Evolutionary conservation across 2,888 invertebrate genomes (phyloP), one percentile per base, ranked within the genome.

Genomic region (Thymelicus lineola): DNA sequence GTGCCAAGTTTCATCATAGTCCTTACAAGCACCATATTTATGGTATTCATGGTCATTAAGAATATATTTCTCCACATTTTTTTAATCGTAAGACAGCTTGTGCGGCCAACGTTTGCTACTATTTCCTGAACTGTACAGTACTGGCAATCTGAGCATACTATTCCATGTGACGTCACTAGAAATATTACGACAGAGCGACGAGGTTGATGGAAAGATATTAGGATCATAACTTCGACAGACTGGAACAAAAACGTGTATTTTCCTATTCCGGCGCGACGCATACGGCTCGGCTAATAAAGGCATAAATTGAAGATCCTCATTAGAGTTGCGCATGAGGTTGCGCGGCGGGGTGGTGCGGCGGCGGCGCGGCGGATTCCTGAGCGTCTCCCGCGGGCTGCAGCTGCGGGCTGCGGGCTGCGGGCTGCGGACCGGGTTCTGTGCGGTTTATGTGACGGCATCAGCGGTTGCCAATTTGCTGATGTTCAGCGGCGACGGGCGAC

Each of bases 301-400:
- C 46, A 68, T 68, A 68, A 67, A 67, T 67, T 58, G 50, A 28
- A 14, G 53, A 7, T 53, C 12, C 61, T 62, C 62, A 57, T 68
- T 68, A 68, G 36, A 62, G 35, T 36, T 61, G 55, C 50, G 53
- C 61, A 60, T 66, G n/a, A n/a, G n/a, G n/a, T n/a, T 36, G 36
- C 36, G 36, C 36, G 36, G 36, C 36, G 36, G 36, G 36, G 36
- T 7, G n/a, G n/a, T n/a, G n/a, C n/a, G n/a, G 28, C 28, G 28
- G 53, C 35, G 60, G 2, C 17, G 71, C 63, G 20, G 72, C 65
- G 74, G 70, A 73, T 75, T 71, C 72, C 71, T 73, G 55, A 66
- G 67, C 71, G 70, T 62, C 50, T 17, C 17, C 15, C 50, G 61
- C 65, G 36, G 36, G 42, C 65, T 3, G 20, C 20, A n/a, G n/a